phyloP scores from a whole-genome alignment of 1,140 invertebrate species.

The Melipona quadrifasciata region DNA sequence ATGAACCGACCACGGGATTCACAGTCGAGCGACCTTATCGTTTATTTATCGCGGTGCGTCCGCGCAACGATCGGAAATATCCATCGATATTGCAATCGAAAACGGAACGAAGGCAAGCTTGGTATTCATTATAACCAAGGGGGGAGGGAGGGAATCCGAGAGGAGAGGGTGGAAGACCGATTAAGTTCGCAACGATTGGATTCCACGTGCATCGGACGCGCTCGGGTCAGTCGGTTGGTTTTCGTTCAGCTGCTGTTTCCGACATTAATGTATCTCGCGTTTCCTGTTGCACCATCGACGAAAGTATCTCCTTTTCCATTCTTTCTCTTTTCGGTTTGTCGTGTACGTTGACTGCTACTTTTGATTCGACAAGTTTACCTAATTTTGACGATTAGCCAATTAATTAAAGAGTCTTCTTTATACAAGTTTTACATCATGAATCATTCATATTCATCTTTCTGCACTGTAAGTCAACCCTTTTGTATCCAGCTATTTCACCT shows the following conservation, averaged over 20 bases:
- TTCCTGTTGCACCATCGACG: neutral
- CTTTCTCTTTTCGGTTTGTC: neutral
- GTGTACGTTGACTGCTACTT: too few relatives aligned
- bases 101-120: constrained; percentile 29
- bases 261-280: neutral
- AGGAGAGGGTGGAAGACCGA: neutral
- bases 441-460: too few relatives aligned
- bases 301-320: neutral
- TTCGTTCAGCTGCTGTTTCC: neutral
- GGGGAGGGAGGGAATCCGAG: neutral
- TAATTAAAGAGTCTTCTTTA: too few relatives aligned
- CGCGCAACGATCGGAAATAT: constrained; percentile 14
- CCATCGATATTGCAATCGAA: constrained; percentile 29
- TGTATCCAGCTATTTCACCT: too few relatives aligned
- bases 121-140: constrained; percentile 21
- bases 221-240: neutral
- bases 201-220: neutral
- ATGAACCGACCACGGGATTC: constrained; percentile 60
- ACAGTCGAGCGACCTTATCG: constrained; percentile 64
- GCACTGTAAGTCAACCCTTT: too few relatives aligned
- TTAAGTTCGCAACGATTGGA: neutral
- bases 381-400: too few relatives aligned
- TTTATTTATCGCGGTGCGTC: constrained; percentile 68
- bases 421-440: too few relatives aligned
- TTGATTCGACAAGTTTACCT: too few relatives aligned